Conservation (phyloP, 2,888 invertebrate species). For the Congeria kusceri region DNA sequence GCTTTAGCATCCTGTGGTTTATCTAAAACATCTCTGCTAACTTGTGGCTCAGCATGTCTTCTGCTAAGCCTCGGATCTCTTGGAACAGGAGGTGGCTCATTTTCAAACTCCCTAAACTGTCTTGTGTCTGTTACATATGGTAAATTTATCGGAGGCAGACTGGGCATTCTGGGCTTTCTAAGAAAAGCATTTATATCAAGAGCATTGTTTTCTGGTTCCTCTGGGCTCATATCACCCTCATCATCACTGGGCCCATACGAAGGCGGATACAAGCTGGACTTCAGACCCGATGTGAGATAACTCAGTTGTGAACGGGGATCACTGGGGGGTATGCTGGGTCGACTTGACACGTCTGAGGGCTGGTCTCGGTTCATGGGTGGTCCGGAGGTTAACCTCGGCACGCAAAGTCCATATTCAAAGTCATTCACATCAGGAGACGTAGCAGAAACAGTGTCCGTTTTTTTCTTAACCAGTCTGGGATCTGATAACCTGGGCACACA, state of each 20-base stretch:
- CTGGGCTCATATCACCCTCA: constrained; percentile 8
- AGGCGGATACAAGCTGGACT: constrained; percentile 28
- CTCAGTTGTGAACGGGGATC: constrained; percentile 32
- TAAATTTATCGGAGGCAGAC: constrained; percentile 26
- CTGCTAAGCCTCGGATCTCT: constrained; percentile 23
- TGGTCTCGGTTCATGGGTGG: constrained; percentile 17
- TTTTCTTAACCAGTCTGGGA: background rate
- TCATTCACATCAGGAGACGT: background rate
- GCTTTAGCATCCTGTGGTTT: background rate
- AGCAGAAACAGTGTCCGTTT: background rate
- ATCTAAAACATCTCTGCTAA: background rate
- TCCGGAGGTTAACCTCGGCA: constrained; percentile 38
- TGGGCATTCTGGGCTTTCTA: constrained; percentile 7
- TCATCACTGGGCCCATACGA: constrained; percentile 46
- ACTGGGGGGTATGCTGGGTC: constrained; percentile 1
- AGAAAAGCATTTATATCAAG: background rate
- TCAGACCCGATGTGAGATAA: constrained; percentile 15
- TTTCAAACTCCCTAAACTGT: background rate
- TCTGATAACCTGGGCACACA: constrained; percentile 26
- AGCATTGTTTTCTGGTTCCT: constrained; percentile 1
- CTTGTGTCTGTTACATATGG: constrained; percentile 22
- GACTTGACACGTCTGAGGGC: background rate
- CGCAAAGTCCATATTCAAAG: constrained; percentile 3
- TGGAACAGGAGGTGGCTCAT: background rate
- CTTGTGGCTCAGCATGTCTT: background rate